Evolutionary conservation across 2,797 vertebrate species (phyloP).

Genomic region (Anguilla obscura): DNA sequence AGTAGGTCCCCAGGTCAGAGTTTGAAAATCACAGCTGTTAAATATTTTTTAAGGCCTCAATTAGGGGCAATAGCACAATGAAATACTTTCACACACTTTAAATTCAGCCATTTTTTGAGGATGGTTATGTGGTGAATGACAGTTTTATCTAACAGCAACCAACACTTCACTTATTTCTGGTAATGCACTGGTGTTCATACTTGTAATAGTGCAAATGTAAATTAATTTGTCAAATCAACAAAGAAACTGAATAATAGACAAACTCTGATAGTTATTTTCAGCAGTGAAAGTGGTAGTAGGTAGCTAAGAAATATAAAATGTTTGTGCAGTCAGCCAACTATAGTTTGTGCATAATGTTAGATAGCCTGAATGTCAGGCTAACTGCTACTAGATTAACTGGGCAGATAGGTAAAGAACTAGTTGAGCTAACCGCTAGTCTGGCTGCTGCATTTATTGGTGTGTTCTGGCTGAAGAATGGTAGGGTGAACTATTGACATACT

Average conservation of each 20-base stretch:
- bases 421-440: background rate
- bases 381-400: too few species aligned
- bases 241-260: background rate
- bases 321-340: too few species aligned
- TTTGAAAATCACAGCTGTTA: background rate
- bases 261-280: too few species aligned
- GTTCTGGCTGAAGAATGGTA: background rate
- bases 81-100: conserved; percentile 23
- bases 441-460: background rate
- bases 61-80: conserved; percentile 17
- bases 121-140: background rate
- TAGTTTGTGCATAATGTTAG: too few species aligned
- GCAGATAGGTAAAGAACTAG: too few species aligned
- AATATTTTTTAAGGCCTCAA: background rate
- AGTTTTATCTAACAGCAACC: background rate
- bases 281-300: background rate
- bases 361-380: too few species aligned
- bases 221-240: background rate
- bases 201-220: background rate
- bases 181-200: background rate
- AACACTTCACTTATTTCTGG: background rate
- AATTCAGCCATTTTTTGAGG: background rate
- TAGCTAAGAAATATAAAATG: too few species aligned
- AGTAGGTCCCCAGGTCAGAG: too few species aligned
- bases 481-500: background rate